Percentiles rank a stretch among this genome's conserved stretches.
phyloP scores from a whole-genome alignment of 2,113 vertebrate species.

The Triplophysa rosa region DNA sequence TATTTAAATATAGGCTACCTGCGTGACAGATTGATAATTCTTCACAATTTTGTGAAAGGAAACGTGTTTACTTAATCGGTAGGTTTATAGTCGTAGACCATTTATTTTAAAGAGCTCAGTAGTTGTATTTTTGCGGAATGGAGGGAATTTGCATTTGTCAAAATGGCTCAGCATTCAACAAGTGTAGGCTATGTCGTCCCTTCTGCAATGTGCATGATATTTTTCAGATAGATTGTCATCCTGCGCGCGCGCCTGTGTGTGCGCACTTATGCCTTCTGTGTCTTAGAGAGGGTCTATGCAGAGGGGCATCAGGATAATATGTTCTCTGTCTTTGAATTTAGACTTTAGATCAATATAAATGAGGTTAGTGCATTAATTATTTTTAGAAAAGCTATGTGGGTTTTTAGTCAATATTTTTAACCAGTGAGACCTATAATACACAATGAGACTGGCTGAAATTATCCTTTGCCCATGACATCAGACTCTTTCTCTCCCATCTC shows the following conservation, averaged over 20 bases:
- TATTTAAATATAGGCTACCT: not conserved
- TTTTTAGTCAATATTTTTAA: not conserved
- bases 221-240: slow-evolving; percentile 2
- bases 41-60: not conserved
- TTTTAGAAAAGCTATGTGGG: not conserved
- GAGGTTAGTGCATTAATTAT: not conserved
- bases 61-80: not conserved
- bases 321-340: not conserved
- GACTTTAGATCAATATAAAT: not conserved
- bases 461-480: not conserved
- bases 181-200: slow-evolving; percentile 20
- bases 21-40: not conserved
- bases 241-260: not conserved
- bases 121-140: not conserved
- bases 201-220: slow-evolving; percentile 10
- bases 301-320: not conserved
- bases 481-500: not conserved
- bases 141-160: not conserved
- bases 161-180: slow-evolving; percentile 40
- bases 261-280: not conserved
- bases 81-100: not conserved
- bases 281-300: not conserved
- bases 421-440: not conserved
- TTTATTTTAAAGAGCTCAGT: not conserved
- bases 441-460: slow-evolving; percentile 7